Percentiles rank a stretch among this genome's conserved stretches.
These are phyloP conservation scores for Antheraea pernyi DNA, from an alignment of 1,140 invertebrate genomes.

Conservation along the genomic window DNA sequence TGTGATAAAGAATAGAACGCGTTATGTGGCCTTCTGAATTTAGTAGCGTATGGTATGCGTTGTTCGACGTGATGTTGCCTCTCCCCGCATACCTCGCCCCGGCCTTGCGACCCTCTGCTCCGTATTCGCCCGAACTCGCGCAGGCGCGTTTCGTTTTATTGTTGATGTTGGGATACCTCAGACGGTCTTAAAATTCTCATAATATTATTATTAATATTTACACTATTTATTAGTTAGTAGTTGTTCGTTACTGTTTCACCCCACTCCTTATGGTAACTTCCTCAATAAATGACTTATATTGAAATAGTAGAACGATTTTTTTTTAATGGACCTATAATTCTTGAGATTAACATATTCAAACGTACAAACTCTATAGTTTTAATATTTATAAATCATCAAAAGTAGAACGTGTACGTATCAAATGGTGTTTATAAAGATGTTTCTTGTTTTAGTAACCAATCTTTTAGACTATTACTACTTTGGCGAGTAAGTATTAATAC, in stretches of 20 bases:
- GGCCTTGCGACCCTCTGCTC: constrained; percentile 68
- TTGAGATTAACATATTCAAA: no score
- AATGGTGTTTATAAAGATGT: neutral
- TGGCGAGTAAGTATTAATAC: no score
- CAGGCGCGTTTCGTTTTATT: constrained; percentile 68
- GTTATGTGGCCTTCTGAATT: constrained; percentile 43
- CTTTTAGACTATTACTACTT: no score
- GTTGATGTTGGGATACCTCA: constrained; percentile 55
- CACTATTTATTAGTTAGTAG: no score
- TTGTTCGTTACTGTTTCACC: no score
- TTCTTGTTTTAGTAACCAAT: no score
- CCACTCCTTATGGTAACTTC: no score
- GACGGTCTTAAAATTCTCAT: constrained; percentile 35
- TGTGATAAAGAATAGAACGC: constrained; percentile 10
- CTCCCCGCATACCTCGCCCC: constrained; percentile 53
- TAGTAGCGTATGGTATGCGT: constrained; percentile 58
- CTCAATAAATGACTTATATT: no score
- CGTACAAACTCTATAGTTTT: no score
- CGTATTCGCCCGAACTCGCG: constrained; percentile 54
- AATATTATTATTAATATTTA: constrained; percentile 18
- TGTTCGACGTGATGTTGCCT: constrained; percentile 71
- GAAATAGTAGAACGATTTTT: no score
- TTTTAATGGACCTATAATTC: no score
- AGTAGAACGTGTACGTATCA: neutral
- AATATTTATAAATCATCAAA: no score